Evolutionary conservation across 2,888 invertebrate species (phyloP).

Genomic region (Parnassius apollo): DNA sequence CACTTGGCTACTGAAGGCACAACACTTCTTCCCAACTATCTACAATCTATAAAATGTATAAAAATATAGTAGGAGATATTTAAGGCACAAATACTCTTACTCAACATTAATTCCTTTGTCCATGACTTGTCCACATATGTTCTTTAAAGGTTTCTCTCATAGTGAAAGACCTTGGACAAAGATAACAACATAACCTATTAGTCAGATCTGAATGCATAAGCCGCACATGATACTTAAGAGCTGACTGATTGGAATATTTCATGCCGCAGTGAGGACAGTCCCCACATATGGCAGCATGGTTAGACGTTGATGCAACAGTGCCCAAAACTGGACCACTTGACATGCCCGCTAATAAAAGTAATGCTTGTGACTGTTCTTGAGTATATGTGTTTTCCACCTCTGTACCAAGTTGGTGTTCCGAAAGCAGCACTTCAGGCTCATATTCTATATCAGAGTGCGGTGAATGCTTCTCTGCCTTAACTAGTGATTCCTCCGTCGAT

Average conservation of each 20-base stretch:
- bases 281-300: conserved; percentile 80
- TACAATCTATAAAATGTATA: conserved; percentile 6
- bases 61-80: conserved; percentile 14
- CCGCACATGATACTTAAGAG: conserved; percentile 85
- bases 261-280: conserved; percentile 86
- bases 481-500: conserved; percentile 52
- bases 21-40: conserved; percentile 14
- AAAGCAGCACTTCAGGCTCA: conserved; percentile 73
- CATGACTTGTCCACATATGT: conserved; percentile 85
- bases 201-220: conserved; percentile 86
- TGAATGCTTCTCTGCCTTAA: conserved; percentile 71
- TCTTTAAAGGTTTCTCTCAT: conserved; percentile 85
- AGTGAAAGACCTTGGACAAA: conserved; percentile 85
- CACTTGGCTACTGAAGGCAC: conserved; percentile 19
- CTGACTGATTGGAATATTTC: conserved; percentile 86
- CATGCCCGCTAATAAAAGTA: conserved; percentile 67
- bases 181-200: conserved; percentile 85
- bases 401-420: conserved; percentile 68
- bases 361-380: conserved; percentile 67
- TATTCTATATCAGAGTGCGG: conserved; percentile 72
- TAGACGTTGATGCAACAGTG: conserved; percentile 67
- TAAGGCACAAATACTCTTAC: conserved; percentile 56
- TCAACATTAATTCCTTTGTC: conserved; percentile 78
- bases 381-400: conserved; percentile 60
- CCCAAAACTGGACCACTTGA: conserved; percentile 55